A percentile compares a stretch with the other conserved stretches of the same genome.
These are phyloP conservation scores for Palythoa heliodiscus DNA, from an alignment of 92 coral and sea anemone genomes.

Conservation along the genomic window DNA sequence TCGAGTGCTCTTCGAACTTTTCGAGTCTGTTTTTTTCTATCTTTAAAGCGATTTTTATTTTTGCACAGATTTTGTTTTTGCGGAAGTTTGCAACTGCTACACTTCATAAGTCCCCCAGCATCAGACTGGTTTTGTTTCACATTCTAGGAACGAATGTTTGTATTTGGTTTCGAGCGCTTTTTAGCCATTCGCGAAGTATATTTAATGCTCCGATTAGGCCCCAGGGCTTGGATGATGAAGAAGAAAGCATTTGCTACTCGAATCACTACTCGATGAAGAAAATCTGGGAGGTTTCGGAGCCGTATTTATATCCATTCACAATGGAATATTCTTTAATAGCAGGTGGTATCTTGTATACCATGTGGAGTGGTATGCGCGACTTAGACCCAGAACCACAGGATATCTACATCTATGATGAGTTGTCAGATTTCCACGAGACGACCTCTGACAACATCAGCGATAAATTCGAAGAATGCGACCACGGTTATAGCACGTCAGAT, in stretches of 20 bases:
- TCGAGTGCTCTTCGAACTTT: constrained; percentile 90
- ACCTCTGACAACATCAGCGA: constrained; percentile 89
- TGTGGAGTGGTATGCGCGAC: constrained; percentile 98
- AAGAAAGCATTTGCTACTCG: constrained; percentile 71
- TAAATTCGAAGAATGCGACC: constrained; percentile 80
- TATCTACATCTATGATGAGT: constrained; percentile 95
- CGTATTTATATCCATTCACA: constrained; percentile 93
- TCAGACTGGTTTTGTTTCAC: constrained; percentile 92
- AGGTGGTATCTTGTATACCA: constrained; percentile 90
- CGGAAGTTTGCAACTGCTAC: constrained; percentile 96
- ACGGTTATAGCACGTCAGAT: constrained; percentile 88
- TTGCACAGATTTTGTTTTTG: constrained; percentile 89
- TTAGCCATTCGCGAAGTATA: constrained; percentile 83
- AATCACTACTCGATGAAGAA: constrained; percentile 90
- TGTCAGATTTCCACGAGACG: constrained; percentile 89
- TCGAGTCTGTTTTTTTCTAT: constrained; percentile 90
- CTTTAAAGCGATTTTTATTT: constrained; percentile 90
- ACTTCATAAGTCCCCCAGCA: constrained; percentile 91
- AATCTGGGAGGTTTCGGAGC: constrained; percentile 89
- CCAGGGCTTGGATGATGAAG: constrained; percentile 56
- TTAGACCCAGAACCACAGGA: constrained; percentile 99
- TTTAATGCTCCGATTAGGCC: constrained; percentile 60
- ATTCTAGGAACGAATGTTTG: constrained; percentile 94
- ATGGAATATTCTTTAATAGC: constrained; percentile 94
- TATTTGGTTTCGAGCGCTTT: constrained; percentile 91